These are phyloP conservation scores for Lycocerus yunnanus DNA, from an alignment of 2,888 invertebrate species.

Conservation along the genomic window DNA sequence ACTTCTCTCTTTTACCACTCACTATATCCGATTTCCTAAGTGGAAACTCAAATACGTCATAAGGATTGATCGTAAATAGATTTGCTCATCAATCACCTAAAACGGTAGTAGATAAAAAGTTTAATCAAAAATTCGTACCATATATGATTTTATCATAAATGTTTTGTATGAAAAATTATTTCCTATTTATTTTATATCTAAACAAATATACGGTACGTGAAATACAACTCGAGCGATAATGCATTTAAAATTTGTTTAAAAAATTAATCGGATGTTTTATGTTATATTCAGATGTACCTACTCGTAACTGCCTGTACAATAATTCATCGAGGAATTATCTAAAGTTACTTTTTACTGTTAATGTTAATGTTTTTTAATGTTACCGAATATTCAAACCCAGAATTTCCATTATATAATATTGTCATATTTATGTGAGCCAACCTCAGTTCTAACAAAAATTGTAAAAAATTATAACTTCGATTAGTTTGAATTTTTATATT, in stretches of 20 bases:
- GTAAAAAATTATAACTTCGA: too few relatives aligned
- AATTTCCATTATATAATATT: too few relatives aligned
- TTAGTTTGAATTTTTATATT: too few relatives aligned
- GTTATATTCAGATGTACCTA: too few relatives aligned
- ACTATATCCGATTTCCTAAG: constrained; percentile 28
- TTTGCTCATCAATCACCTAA: constrained; percentile 34
- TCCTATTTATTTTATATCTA: constrained; percentile 6
- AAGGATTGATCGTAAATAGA: constrained; percentile 35
- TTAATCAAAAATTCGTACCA: constrained; percentile 25
- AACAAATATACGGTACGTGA: not conserved
- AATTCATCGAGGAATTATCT: too few relatives aligned
- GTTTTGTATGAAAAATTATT: constrained; percentile 10
- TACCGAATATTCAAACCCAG: too few relatives aligned
- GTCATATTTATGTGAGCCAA: too few relatives aligned
- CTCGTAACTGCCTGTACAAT: too few relatives aligned
- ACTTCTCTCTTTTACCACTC: constrained; percentile 14
- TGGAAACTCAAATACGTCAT: constrained; percentile 32
- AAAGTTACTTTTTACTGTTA: too few relatives aligned
- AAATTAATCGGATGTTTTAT: not conserved
- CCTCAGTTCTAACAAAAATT: too few relatives aligned
- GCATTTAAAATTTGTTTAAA: not conserved
- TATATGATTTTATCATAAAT: constrained; percentile 24
- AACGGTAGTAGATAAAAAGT: constrained; percentile 25
- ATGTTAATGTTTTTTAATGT: too few relatives aligned
- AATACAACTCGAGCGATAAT: not conserved